phyloP scores from a whole-genome alignment of 2,888 invertebrate species.

The Dermolepida albohirtum region DNA sequence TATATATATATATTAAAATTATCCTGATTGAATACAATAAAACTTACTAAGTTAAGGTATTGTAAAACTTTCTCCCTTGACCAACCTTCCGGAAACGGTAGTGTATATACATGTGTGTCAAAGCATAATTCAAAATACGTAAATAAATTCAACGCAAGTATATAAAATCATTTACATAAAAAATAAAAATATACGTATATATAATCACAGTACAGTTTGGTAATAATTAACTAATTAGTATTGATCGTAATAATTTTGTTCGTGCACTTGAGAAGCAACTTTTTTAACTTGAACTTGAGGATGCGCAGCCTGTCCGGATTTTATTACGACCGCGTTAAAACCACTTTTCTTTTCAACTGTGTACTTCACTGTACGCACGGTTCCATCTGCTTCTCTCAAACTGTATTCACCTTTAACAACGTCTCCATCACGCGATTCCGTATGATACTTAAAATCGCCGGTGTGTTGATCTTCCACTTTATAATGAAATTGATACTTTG shows the following conservation, averaged over 20 bases:
- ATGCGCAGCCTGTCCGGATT: constrained; percentile 6
- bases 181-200: not conserved
- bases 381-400: constrained; percentile 62
- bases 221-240: not conserved
- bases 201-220: constrained; percentile 11
- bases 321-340: constrained; percentile 57
- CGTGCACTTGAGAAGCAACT: not conserved
- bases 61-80: too few relatives aligned
- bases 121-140: not conserved
- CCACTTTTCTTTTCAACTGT: constrained; percentile 56
- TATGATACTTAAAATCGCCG: constrained; percentile 60
- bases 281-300: constrained; percentile 35
- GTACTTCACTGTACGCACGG: constrained; percentile 60
- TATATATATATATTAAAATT: too few relatives aligned
- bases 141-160: not conserved
- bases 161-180: not conserved
- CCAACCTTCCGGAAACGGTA: too few relatives aligned
- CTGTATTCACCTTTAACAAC: constrained; percentile 60
- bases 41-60: too few relatives aligned
- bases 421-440: constrained; percentile 60
- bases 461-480: constrained; percentile 62
- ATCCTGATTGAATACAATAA: too few relatives aligned
- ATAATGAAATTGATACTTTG: constrained; percentile 59
- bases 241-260: constrained; percentile 3
- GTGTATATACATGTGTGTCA: too few relatives aligned